Percentiles rank a stretch among this genome's conserved stretches.
These are phyloP conservation scores for Musca vetustissima DNA, from an alignment of 1,140 invertebrate species.

Conservation along the genomic window DNA sequence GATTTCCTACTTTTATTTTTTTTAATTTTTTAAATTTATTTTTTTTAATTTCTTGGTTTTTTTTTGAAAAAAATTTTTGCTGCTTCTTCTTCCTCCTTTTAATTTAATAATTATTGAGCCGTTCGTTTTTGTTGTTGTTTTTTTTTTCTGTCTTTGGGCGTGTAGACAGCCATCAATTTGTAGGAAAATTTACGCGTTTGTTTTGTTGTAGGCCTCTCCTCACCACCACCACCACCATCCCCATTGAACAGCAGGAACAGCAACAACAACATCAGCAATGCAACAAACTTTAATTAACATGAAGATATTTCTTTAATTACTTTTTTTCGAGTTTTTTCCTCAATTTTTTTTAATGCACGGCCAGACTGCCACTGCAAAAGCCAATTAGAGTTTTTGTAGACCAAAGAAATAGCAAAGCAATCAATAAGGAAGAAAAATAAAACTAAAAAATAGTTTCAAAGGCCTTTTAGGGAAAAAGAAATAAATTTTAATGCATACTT, in stretches of 20 bases:
- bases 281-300: conserved; percentile 20
- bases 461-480: too few species aligned
- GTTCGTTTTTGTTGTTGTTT: too few species aligned
- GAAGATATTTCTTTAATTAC: conserved; percentile 14
- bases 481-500: too few species aligned
- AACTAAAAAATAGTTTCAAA: too few species aligned
- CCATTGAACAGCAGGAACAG: too few species aligned
- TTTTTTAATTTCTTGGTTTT: neutral
- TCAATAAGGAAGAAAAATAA: too few species aligned
- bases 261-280: too few species aligned
- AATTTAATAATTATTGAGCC: conserved; percentile 21
- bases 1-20: neutral
- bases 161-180: conserved; percentile 23
- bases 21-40: neutral
- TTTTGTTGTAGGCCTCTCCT: too few species aligned
- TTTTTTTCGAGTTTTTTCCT: too few species aligned
- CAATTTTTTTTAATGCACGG: too few species aligned
- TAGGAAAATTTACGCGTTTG: conserved; percentile 22
- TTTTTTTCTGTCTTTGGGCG: neutral
- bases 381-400: neutral
- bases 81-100: neutral
- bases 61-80: neutral
- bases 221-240: too few species aligned
- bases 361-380: neutral
- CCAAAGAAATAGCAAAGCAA: conserved; percentile 2